These are phyloP conservation scores for Nephrotoma appendiculata DNA, from an alignment of 2,888 invertebrate species.

Conservation along the genomic window DNA sequence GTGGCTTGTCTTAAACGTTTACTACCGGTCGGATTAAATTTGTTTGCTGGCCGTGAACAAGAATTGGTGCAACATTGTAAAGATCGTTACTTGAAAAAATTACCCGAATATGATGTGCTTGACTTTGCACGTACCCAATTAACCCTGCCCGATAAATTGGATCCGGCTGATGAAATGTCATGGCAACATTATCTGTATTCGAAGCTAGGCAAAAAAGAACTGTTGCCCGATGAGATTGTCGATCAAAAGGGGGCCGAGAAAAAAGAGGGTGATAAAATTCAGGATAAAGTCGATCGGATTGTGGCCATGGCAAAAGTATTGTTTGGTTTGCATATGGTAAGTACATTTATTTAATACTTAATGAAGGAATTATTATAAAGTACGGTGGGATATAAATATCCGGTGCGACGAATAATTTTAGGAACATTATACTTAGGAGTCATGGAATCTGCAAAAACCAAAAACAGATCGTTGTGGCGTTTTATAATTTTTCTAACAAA, in stretches of 20 bases:
- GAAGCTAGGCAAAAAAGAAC: conserved; percentile 79
- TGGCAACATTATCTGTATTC: conserved; percentile 99
- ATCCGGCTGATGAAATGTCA: conserved; percentile 95
- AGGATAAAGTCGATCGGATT: conserved; percentile 79
- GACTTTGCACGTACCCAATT: conserved; percentile 88
- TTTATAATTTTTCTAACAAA: too few relatives aligned
- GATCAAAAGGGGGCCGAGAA: conserved; percentile 35
- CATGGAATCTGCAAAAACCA: too few relatives aligned
- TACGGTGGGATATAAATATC: background rate
- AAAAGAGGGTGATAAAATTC: conserved; percentile 57
- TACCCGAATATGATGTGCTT: conserved; percentile 78
- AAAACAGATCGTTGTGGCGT: too few relatives aligned
- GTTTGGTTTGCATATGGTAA: conserved; percentile 95
- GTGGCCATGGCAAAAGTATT: conserved; percentile 99
- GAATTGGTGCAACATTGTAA: conserved; percentile 98
- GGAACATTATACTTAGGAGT: too few relatives aligned
- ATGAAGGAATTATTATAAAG: background rate
- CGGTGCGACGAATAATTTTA: background rate
- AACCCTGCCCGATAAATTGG: conserved; percentile 87
- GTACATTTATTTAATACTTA: conserved; percentile 20
- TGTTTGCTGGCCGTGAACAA: conserved; percentile 97
- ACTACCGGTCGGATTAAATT: conserved; percentile 90
- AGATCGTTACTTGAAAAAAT: conserved; percentile 89
- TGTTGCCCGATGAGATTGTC: conserved; percentile 38
- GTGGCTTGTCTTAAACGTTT: conserved; percentile 95